Evolutionary conservation across 2,113 vertebrate genomes (phyloP).

Genomic region (Lagopus muta): DNA sequence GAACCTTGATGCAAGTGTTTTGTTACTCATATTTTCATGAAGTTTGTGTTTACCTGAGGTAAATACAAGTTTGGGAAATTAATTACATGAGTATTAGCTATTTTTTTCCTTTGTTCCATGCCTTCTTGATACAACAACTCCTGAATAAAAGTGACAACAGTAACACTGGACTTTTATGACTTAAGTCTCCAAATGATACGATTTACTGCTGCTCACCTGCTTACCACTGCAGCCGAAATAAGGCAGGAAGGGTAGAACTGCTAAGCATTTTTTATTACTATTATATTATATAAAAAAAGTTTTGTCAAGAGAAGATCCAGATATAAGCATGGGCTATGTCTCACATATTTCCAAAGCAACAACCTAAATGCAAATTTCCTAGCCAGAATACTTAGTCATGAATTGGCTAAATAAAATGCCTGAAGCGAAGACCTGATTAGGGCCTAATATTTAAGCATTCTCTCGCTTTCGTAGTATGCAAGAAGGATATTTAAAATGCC

Average conservation of each 20-base stretch:
- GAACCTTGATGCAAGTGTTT: slow-evolving; percentile 69
- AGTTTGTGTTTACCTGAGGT: slow-evolving; percentile 70
- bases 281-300: neutral
- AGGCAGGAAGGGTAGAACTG: neutral
- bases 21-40: slow-evolving; percentile 72
- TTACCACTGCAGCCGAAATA: neutral
- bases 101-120: slow-evolving; percentile 26
- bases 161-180: neutral
- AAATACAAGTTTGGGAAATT: slow-evolving; percentile 69
- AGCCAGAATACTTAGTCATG: neutral
- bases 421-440: neutral
- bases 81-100: slow-evolving; percentile 55
- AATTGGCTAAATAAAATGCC: neutral
- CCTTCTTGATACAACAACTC: neutral
- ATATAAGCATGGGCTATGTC: neutral
- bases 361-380: neutral
- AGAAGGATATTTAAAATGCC: neutral
- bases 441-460: neutral
- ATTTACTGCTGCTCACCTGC: neutral
- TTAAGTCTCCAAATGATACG: neutral
- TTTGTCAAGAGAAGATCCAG: neutral
- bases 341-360: neutral
- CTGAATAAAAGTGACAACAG: neutral
- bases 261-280: neutral
- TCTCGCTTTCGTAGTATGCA: neutral